Evolutionary conservation across 2,113 vertebrate species (phyloP), one percentile per base, ranked within the genome.

Genomic region (Ovibos moschatus): DNA sequence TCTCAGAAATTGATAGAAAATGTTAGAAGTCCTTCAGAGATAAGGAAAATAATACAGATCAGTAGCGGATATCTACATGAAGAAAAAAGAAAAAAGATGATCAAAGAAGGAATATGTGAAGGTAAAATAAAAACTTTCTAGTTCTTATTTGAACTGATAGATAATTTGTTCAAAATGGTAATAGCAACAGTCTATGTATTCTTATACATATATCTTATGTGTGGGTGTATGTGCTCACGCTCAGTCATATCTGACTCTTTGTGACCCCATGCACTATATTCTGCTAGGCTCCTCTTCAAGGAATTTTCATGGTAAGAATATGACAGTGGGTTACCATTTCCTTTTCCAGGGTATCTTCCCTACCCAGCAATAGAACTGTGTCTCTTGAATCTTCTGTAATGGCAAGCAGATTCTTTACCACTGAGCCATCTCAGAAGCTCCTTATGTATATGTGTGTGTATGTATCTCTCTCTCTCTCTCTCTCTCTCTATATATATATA

Each of bases 171-270:
- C 19, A 92, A 84, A 84, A 71, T 85, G 40, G 33, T 67, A 45
- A 45, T n/a, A 53, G 1, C n/a, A 83, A 55, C 3, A 23, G 30
- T 30, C 4, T 58, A 58, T 86, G 30, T 27, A 76, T 17, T 16
- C 23, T 53, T 89, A 71, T 21, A 23, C 2, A 88, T 51, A 27
- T 36, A n/a, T 64, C 5, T 47, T 88, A 11, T 28, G 58, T 0
- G 0, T 3, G 1, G 6, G 23, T 76, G 6, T 27, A 14, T 78
- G 25, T 30, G 43, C 14, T 28, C 23, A 13, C 1, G 0, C 6
- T 43, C 71, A 40, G 5, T 43, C 6, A 0, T 76, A 4, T 43
- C 40, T 76, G 36, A 76, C 6, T 76, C 40, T 76, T 76, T 27
- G 40, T 43, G 23, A 76, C 71, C 71, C 23, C 71, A 76, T 43